phyloP scores from a whole-genome alignment of 2,888 invertebrate species.

The Bruchidius siliquastri region DNA sequence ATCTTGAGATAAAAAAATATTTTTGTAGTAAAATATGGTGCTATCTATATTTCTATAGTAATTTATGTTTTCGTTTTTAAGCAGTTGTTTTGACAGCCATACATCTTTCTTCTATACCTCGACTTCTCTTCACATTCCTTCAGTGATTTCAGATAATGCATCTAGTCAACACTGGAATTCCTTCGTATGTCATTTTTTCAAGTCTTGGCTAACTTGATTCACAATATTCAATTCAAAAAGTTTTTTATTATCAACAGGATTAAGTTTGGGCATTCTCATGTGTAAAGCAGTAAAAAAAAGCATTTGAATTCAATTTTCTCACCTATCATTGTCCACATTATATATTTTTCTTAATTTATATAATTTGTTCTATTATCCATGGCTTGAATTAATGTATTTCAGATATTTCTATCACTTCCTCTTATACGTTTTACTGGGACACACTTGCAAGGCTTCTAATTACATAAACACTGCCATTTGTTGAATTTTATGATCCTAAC shows the following conservation, averaged over 20 bases:
- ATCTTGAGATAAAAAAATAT: conserved; percentile 9
- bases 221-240: too few relatives aligned
- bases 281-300: too few relatives aligned
- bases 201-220: not conserved
- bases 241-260: too few relatives aligned
- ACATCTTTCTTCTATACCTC: conserved; percentile 10
- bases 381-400: not conserved
- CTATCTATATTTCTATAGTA: conserved; percentile 24
- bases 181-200: not conserved
- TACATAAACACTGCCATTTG: conserved; percentile 42
- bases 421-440: not conserved
- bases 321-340: too few relatives aligned
- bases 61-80: conserved; percentile 30
- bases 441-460: conserved; percentile 1
- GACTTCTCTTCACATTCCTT: conserved; percentile 15
- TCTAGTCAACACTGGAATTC: conserved; percentile 15
- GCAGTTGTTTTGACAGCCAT: conserved; percentile 24
- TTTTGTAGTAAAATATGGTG: conserved; percentile 28
- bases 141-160: conserved; percentile 9
- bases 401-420: not conserved
- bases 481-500: conserved; percentile 12
- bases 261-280: too few relatives aligned
- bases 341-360: too few relatives aligned
- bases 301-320: too few relatives aligned
- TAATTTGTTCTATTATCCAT: too few relatives aligned